A percentile compares a stretch with the other conserved stretches of the same genome.
Evolutionary conservation across 1,140 invertebrate genomes (phyloP).

Genomic region (Daktulosphaira vitifoliae): DNA sequence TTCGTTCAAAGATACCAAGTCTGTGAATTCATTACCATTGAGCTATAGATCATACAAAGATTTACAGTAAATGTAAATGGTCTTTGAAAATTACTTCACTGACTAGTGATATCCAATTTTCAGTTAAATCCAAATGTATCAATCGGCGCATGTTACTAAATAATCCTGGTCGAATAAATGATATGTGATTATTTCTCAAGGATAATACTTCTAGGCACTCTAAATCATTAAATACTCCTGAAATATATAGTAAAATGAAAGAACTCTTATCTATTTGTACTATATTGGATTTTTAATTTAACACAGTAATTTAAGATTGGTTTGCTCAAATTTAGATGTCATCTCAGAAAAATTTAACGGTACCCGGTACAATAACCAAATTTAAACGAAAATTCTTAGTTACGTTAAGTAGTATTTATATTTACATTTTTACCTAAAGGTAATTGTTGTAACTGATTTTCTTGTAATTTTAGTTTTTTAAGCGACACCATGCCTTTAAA

Average conservation of each 20-base stretch:
- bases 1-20: conserved; percentile 48
- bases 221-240: conserved; percentile 49
- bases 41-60: conserved; percentile 42
- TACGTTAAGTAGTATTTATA: no score
- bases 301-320: no score
- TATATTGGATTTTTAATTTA: no score
- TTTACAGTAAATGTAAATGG: background rate
- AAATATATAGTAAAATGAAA: background rate
- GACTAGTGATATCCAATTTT: conserved; percentile 48
- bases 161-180: conserved; percentile 48
- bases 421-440: conserved; percentile 40
- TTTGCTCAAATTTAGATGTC: no score
- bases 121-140: conserved; percentile 50
- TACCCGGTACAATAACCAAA: no score
- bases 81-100: background rate
- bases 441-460: conserved; percentile 56
- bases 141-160: conserved; percentile 49
- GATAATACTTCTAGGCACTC: conserved; percentile 43
- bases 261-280: no score
- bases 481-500: conserved; percentile 57
- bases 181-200: conserved; percentile 49
- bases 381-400: no score
- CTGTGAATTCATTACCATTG: conserved; percentile 45
- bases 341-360: background rate
- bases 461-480: conserved; percentile 59